Conservation (phyloP, 2,888 invertebrate species). For the Drosophila incognita region DNA sequence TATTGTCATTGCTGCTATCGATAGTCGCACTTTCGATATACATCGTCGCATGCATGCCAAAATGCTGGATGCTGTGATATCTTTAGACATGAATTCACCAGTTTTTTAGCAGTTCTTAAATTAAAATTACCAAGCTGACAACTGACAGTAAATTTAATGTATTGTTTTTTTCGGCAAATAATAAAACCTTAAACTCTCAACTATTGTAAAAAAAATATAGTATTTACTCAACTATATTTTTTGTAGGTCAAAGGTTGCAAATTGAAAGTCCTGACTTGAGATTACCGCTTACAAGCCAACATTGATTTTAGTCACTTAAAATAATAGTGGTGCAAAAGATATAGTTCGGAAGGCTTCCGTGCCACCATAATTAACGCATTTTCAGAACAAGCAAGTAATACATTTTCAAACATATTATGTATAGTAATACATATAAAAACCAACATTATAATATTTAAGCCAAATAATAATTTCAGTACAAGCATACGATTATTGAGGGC, state of each 20-base stretch:
- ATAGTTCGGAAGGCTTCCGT: neutral
- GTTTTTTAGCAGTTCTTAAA: neutral
- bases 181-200: neutral
- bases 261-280: neutral
- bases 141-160: neutral
- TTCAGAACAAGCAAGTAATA: neutral
- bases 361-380: neutral
- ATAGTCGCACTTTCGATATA: slow-evolving; percentile 41
- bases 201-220: neutral
- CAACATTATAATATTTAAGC: neutral
- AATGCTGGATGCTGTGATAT: slow-evolving; percentile 38
- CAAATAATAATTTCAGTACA: neutral
- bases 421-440: neutral
- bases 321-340: neutral
- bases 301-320: neutral
- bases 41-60: slow-evolving; percentile 11
- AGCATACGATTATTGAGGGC: neutral
- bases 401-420: neutral
- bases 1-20: slow-evolving; percentile 64
- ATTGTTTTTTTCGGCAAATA: neutral
- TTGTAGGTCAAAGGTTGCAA: neutral
- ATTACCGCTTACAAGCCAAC: neutral
- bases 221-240: neutral
- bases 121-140: neutral
- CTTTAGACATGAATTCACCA: neutral